Evolutionary conservation across 1,140 invertebrate genomes (phyloP).

Genomic region (Ditylenchus dipsaci): DNA sequence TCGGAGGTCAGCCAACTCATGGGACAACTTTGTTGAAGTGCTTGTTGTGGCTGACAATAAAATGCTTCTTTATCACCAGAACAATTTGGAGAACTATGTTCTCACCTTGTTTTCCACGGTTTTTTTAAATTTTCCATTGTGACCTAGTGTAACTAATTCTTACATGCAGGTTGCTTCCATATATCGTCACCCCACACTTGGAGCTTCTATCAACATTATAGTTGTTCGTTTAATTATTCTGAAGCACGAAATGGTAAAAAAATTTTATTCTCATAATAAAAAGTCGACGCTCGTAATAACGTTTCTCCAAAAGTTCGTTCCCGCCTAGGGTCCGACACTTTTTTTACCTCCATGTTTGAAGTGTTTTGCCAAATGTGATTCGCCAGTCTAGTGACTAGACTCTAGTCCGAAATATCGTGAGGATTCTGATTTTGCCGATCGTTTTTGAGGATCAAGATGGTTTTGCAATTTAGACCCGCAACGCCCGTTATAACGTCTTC

Average conservation of each 20-base stretch:
- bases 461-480: too few relatives aligned
- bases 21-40: slow-evolving; percentile 72
- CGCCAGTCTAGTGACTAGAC: too few relatives aligned
- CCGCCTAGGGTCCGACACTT: too few relatives aligned
- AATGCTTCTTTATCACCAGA: slow-evolving; percentile 72
- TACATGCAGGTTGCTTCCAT: slow-evolving; percentile 68
- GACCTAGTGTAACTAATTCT: too few relatives aligned
- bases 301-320: too few relatives aligned
- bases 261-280: not conserved
- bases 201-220: slow-evolving; percentile 73
- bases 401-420: too few relatives aligned
- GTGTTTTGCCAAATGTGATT: too few relatives aligned
- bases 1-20: slow-evolving; percentile 59
- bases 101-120: slow-evolving; percentile 76
- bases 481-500: too few relatives aligned
- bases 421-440: too few relatives aligned
- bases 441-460: too few relatives aligned
- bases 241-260: slow-evolving; percentile 57
- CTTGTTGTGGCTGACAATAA: slow-evolving; percentile 74
- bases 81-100: slow-evolving; percentile 68
- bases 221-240: slow-evolving; percentile 69
- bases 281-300: too few relatives aligned
- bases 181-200: slow-evolving; percentile 74
- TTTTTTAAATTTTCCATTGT: slow-evolving; percentile 30
- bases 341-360: too few relatives aligned